These are phyloP conservation scores for Pachydiplax longipennis DNA, from an alignment of 2,888 invertebrate genomes.

Conservation along the genomic window DNA sequence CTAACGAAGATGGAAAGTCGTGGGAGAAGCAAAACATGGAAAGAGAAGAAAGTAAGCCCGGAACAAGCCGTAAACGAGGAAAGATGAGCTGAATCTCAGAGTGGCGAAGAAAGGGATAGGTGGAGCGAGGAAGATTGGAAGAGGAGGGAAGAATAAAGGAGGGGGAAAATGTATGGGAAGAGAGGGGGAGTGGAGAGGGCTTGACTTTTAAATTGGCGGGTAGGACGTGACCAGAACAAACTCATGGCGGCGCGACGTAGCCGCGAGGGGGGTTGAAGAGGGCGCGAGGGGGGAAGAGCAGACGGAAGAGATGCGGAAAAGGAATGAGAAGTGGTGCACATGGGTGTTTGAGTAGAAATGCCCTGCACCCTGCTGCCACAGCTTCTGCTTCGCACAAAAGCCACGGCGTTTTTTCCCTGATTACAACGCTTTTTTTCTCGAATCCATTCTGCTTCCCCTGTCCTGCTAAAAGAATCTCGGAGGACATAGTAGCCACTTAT, in stretches of 20 bases:
- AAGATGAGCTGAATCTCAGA: no score
- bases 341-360: background rate
- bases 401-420: background rate
- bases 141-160: background rate
- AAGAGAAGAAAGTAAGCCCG: no score
- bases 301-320: background rate
- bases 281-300: background rate
- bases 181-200: background rate
- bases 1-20: no score
- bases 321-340: background rate
- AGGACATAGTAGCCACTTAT: background rate
- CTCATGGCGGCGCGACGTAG: conserved; percentile 1
- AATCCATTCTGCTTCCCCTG: background rate
- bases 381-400: background rate
- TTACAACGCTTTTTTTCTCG: background rate
- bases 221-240: conserved; percentile 44
- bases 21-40: background rate
- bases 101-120: background rate
- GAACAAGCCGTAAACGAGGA: no score
- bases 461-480: background rate
- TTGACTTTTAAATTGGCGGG: conserved; percentile 44
- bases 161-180: background rate
- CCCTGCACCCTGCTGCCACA: background rate
- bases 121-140: background rate
- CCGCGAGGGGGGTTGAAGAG: background rate